phyloP scores from a whole-genome alignment of 2,797 vertebrate species.

The Aythya fuligula region DNA sequence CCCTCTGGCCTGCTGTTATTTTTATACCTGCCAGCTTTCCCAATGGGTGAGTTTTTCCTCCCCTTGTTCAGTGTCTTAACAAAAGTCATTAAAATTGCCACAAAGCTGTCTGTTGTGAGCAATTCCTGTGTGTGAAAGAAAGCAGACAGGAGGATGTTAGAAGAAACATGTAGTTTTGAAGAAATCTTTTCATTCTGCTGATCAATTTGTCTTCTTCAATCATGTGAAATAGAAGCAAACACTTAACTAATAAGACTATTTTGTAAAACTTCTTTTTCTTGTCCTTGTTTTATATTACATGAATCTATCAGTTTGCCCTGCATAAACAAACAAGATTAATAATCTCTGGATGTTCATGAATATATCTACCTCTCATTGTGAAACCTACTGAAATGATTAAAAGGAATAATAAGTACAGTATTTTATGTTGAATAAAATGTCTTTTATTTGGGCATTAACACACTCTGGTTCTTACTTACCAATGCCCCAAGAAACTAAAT shows the following conservation, averaged over 20 bases:
- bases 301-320: slow-evolving; percentile 1
- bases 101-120: background rate
- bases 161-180: slow-evolving; percentile 10
- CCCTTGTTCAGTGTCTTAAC: background rate
- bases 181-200: slow-evolving; percentile 17
- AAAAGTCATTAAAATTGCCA: slow-evolving; percentile 43
- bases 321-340: slow-evolving; percentile 40
- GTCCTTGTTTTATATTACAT: slow-evolving; percentile 28
- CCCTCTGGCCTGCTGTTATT: background rate
- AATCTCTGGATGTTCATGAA: slow-evolving; percentile 28
- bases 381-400: slow-evolving; percentile 33
- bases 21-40: background rate
- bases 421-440: background rate
- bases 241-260: slow-evolving; percentile 19
- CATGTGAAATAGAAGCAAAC: slow-evolving; percentile 22
- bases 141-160: slow-evolving; percentile 3
- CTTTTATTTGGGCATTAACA: background rate
- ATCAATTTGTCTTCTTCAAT: slow-evolving; percentile 37
- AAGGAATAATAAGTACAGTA: background rate
- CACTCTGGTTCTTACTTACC: background rate
- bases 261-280: slow-evolving; percentile 26
- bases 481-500: background rate
- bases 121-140: background rate
- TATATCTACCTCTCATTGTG: slow-evolving; percentile 21
- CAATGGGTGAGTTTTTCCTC: background rate